Evolutionary conservation across 2,888 invertebrate species (phyloP).

Genomic region (Azorinus chamasolen): DNA sequence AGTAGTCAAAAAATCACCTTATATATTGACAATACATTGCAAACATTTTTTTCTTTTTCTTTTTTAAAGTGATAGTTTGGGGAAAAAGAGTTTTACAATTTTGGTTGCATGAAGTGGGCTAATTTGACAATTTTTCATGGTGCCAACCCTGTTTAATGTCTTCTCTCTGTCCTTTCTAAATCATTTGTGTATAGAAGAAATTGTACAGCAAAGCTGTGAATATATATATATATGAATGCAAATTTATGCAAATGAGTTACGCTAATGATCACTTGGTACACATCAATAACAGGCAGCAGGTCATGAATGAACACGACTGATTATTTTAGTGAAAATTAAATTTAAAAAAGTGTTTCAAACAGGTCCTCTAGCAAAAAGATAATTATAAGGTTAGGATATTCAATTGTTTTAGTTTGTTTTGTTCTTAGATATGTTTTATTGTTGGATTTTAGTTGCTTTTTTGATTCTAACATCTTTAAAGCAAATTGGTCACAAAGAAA

Average conservation of each 20-base stretch:
- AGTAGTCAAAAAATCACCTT: too few relatives aligned
- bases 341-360: too few relatives aligned
- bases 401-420: neutral
- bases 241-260: slow-evolving; percentile 10
- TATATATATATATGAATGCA: slow-evolving; percentile 52
- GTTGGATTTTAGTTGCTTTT: neutral
- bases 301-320: neutral
- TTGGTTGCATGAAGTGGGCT: too few relatives aligned
- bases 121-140: too few relatives aligned
- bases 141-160: neutral
- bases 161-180: slow-evolving; percentile 28
- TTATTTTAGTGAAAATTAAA: neutral
- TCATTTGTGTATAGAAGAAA: slow-evolving; percentile 15
- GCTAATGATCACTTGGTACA: slow-evolving; percentile 11
- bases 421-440: neutral
- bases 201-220: slow-evolving; percentile 54
- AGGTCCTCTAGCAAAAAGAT: too few relatives aligned
- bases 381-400: too few relatives aligned
- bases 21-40: too few relatives aligned
- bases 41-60: too few relatives aligned
- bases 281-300: slow-evolving; percentile 49
- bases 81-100: too few relatives aligned
- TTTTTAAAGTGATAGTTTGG: too few relatives aligned
- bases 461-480: too few relatives aligned
- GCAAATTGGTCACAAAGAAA: too few relatives aligned